Evolutionary conservation across 2,888 invertebrate species (phyloP).

Genomic region (Cartodere bifasciata): DNA sequence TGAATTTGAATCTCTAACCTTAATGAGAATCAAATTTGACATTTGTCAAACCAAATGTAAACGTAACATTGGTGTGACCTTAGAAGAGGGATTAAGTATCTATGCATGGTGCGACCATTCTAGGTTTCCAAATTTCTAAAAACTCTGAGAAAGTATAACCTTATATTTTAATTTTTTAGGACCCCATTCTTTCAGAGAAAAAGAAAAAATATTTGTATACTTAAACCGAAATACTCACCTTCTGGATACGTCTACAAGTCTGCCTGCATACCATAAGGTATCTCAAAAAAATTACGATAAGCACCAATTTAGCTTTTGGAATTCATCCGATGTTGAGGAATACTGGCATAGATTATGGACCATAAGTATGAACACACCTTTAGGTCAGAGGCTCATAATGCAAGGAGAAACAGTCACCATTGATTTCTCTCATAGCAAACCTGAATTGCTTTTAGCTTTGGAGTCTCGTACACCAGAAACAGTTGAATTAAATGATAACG

Average conservation of each 20-base stretch:
- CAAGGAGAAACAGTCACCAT: slow-evolving; percentile 33
- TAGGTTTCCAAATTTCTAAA: no score
- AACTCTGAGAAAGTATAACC: no score
- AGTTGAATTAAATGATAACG: slow-evolving; percentile 21
- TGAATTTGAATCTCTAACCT: no score
- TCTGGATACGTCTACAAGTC: slow-evolving; percentile 51
- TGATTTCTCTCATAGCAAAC: slow-evolving; percentile 38
- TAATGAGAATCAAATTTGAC: no score
- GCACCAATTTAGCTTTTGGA: slow-evolving; percentile 42
- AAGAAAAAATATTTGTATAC: slow-evolving; percentile 57
- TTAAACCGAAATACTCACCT: slow-evolving; percentile 49
- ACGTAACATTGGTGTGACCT: no score
- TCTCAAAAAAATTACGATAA: slow-evolving; percentile 45
- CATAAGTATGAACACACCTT: slow-evolving; percentile 51
- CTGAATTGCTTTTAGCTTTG: slow-evolving; percentile 34
- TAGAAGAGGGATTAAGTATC: no score
- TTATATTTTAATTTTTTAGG: no score
- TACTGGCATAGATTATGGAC: slow-evolving; percentile 60
- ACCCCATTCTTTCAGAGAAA: slow-evolving; percentile 49
- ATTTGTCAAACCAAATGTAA: no score
- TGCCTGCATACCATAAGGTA: slow-evolving; percentile 47
- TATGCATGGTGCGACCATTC: no score
- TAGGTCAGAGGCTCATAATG: slow-evolving; percentile 35
- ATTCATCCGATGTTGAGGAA: slow-evolving; percentile 40
- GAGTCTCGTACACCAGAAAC: slow-evolving; percentile 35